A percentile compares a stretch with the other conserved stretches of the same genome.
Evolutionary conservation across 2,113 vertebrate species (phyloP).

Genomic region (Choloepus hoffmanni): DNA sequence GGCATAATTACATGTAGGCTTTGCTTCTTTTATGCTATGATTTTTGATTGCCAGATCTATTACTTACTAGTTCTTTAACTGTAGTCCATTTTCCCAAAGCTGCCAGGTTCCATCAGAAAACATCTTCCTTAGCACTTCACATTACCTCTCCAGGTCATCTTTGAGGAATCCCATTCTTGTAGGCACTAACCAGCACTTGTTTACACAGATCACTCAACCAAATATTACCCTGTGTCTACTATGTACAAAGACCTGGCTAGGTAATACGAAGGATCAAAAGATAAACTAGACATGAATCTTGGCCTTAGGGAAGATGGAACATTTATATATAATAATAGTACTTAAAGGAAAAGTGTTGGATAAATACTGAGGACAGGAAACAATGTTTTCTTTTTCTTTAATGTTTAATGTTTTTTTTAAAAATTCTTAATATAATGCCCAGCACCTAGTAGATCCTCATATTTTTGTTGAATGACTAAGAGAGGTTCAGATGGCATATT

Average conservation of each 20-base stretch:
- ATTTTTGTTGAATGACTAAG: neutral
- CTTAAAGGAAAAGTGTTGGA: neutral
- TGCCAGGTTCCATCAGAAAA: neutral
- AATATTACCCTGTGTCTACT: neutral
- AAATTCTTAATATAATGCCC: neutral
- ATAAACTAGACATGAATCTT: constrained; percentile 6
- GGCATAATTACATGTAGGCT: too few relatives aligned
- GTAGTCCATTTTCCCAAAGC: neutral
- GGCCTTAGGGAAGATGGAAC: neutral
- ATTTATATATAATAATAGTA: neutral
- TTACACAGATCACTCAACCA: constrained; percentile 34
- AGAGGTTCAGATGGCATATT: neutral
- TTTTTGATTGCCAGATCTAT: neutral
- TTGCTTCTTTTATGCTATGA: neutral
- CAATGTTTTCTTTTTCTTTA: neutral
- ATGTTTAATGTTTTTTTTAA: neutral
- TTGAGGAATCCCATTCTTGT: neutral
- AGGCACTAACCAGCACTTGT: neutral
- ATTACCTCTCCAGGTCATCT: neutral
- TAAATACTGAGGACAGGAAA: neutral
- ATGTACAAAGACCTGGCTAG: constrained; percentile 21
- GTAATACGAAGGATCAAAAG: constrained; percentile 12
- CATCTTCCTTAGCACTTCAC: neutral
- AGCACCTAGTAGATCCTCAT: neutral
- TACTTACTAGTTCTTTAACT: neutral